Evolutionary conservation across 1,140 invertebrate species (phyloP).

Genomic region (Pseudobourletiella spinata): DNA sequence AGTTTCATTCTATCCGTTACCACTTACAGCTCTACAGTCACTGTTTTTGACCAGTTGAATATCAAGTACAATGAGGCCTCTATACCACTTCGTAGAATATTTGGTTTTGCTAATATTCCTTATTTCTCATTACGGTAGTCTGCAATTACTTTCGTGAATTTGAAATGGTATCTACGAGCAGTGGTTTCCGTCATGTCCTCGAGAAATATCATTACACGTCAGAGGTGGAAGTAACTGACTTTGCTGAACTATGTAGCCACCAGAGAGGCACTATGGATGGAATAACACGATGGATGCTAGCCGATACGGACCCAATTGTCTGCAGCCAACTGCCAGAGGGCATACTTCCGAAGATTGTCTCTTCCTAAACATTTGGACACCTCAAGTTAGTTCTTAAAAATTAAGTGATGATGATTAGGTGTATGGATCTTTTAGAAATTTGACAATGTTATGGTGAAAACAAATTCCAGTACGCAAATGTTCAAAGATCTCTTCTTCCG

Average conservation of each 20-base stretch:
- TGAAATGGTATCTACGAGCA: too few species aligned
- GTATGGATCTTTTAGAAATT: too few species aligned
- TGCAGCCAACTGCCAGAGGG: slow-evolving; percentile 31
- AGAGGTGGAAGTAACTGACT: background rate
- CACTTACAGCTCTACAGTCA: too few species aligned
- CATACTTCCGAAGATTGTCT: slow-evolving; percentile 35
- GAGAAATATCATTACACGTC: too few species aligned
- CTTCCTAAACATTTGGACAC: slow-evolving; percentile 35
- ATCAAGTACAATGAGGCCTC: too few species aligned
- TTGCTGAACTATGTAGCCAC: slow-evolving; percentile 15
- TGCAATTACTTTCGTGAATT: too few species aligned
- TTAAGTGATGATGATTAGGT: background rate
- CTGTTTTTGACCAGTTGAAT: too few species aligned
- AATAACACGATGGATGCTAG: slow-evolving; percentile 32
- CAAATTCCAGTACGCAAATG: slow-evolving; percentile 28
- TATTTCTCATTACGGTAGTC: too few species aligned
- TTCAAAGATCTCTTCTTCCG: slow-evolving; percentile 23
- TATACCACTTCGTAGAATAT: background rate
- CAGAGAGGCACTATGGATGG: slow-evolving; percentile 35
- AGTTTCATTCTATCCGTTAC: too few species aligned
- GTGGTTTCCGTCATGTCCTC: too few species aligned
- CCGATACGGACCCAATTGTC: slow-evolving; percentile 26
- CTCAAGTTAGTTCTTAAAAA: slow-evolving; percentile 16
- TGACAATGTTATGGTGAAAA: too few species aligned
- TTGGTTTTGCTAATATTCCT: too few species aligned